Conservation (phyloP, 2,797 vertebrate genomes). For the Haliaeetus albicilla region DNA sequence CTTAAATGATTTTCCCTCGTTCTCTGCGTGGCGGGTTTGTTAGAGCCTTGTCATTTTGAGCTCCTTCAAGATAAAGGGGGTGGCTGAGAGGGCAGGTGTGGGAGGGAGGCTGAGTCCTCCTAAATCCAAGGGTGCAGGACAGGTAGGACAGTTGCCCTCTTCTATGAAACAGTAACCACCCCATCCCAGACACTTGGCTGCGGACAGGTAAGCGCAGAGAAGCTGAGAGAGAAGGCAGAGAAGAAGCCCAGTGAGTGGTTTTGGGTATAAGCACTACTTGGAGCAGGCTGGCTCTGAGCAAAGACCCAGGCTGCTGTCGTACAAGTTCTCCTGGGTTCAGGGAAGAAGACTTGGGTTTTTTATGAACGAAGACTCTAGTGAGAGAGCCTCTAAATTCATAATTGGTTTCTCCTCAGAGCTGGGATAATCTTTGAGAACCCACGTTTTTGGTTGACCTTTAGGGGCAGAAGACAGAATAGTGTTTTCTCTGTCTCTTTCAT, state of each 20-base stretch:
- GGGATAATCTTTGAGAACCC: not conserved
- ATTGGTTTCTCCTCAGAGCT: not conserved
- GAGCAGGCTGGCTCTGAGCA: not conserved
- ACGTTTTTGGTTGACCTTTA: not conserved
- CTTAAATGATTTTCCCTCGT: not conserved
- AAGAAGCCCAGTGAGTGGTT: not conserved
- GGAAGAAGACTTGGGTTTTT: not conserved
- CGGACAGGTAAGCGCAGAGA: not conserved
- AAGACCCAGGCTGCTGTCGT: not conserved
- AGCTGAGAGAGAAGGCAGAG: not conserved
- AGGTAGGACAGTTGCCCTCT: not conserved
- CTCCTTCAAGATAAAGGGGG: not conserved
- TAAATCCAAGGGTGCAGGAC: not conserved
- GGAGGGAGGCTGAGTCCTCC: not conserved
- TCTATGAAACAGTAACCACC: not conserved
- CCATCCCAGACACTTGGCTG: not conserved
- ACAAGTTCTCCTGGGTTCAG: not conserved
- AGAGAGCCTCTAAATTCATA: not conserved
- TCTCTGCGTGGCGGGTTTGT: not conserved
- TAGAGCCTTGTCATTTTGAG: not conserved
- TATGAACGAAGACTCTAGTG: not conserved
- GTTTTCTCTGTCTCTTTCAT: not conserved
- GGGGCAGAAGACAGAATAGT: not conserved
- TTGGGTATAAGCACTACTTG: not conserved
- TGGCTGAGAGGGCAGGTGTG: not conserved